phyloP scores from a whole-genome alignment of 2,797 vertebrate species.

The Phrynocephalus guinanensis region DNA sequence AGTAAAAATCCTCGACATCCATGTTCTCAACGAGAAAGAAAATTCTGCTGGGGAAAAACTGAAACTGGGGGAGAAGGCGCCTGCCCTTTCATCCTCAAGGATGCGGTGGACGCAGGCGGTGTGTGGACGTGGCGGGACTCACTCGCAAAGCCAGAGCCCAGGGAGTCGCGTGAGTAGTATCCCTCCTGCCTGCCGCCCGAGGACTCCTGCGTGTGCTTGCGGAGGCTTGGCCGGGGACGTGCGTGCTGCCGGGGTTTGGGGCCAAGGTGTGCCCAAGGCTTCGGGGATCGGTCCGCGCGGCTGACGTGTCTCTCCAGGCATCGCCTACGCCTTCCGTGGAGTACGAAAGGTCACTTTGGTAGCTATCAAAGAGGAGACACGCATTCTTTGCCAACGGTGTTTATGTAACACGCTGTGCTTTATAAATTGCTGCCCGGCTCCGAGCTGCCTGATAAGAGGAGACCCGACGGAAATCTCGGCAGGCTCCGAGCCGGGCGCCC shows the following conservation, averaged over 20 bases:
- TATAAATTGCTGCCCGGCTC: slow-evolving; percentile 66
- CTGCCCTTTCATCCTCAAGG: too few relatives aligned
- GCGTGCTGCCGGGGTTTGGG: neutral
- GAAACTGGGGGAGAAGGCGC: too few relatives aligned
- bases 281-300: too few relatives aligned
- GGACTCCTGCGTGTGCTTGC: neutral
- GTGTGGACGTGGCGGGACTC: too few relatives aligned
- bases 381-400: slow-evolving; percentile 72
- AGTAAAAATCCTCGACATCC: too few relatives aligned
- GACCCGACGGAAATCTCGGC: slow-evolving; percentile 66
- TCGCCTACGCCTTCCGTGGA: neutral
- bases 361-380: slow-evolving; percentile 56
- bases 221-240: neutral
- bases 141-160: too few relatives aligned
- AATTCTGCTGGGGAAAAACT: too few relatives aligned
- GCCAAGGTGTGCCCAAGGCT: too few relatives aligned
- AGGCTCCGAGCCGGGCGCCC: slow-evolving; percentile 55
- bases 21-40: too few relatives aligned
- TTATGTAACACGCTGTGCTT: slow-evolving; percentile 78
- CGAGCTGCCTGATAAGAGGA: slow-evolving; percentile 74
- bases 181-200: neutral
- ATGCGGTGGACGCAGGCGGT: too few relatives aligned
- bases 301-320: slow-evolving; percentile 9
- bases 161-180: too few relatives aligned
- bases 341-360: slow-evolving; percentile 73